Evolutionary conservation across 2,888 invertebrate genomes (phyloP).

Genomic region (Apeira syringaria): DNA sequence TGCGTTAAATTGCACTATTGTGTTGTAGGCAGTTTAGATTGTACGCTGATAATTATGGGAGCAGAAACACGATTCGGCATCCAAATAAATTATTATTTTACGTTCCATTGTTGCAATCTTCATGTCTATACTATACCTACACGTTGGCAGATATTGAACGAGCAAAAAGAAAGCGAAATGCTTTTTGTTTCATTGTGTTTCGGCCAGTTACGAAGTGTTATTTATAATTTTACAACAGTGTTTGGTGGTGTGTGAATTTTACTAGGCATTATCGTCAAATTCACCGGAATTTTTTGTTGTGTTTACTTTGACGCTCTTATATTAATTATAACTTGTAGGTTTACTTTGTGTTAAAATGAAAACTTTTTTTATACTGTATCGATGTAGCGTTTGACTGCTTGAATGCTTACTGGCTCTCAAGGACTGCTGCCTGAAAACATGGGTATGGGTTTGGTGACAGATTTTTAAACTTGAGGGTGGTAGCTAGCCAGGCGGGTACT

Average conservation of each 20-base stretch:
- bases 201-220: slow-evolving; percentile 2
- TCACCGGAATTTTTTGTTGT: background rate
- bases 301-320: too few relatives aligned
- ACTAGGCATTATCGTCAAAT: slow-evolving; percentile 7
- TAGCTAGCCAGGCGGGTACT: too few relatives aligned
- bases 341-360: too few relatives aligned
- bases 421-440: too few relatives aligned
- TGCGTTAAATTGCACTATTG: slow-evolving; percentile 16
- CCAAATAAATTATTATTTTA: slow-evolving; percentile 24
- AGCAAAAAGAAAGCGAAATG: slow-evolving; percentile 20
- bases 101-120: slow-evolving; percentile 26
- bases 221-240: too few relatives aligned
- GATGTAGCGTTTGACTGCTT: too few relatives aligned
- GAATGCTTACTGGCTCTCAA: too few relatives aligned
- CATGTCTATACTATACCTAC: too few relatives aligned
- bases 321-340: too few relatives aligned
- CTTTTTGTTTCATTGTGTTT: slow-evolving; percentile 15
- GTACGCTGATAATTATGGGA: slow-evolving; percentile 24
- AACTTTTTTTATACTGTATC: too few relatives aligned
- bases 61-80: slow-evolving; percentile 20
- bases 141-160: slow-evolving; percentile 19
- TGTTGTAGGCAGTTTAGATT: slow-evolving; percentile 7
- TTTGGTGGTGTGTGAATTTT: slow-evolving; percentile 10
- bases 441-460: too few relatives aligned
- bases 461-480: too few relatives aligned